Base-by-base conservation (phyloP, 2,113 vertebrate genomes). In the Arenaria interpres region DNA sequence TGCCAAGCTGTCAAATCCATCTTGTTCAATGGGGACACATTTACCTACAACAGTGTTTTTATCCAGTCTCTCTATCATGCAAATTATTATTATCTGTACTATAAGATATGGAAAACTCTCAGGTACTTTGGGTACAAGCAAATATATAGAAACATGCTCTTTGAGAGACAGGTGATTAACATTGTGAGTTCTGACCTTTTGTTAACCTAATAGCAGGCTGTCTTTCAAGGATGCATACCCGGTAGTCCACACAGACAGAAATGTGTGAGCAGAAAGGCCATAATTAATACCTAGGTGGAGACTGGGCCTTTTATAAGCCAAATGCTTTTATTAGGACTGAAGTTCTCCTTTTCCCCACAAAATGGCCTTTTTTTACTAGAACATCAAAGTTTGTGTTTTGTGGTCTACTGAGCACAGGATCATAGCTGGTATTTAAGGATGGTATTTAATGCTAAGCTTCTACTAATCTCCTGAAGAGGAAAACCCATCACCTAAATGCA, bases 81-180 rank as follows among this genome's bases (percentile, higher is more conserved):
- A 94, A 97, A 95, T 72, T 88, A 77, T 82, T 68, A 43, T 56
- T 5, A 45, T 32, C 60, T 17, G 9, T 33, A 59, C 17, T 85
- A 27, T 46, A 27, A 72, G 28, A 43, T 87, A 74, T 54, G 94
- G 27, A 93, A 95, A 96, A 78, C 56, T 75, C 45, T 85, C 57
- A 10, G 32, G 53, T 66, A 50, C 45, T 92, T 89, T 75, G 81
- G 21, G 27, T 82, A 91, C 46, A 87, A 82, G 45, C 84, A 97
- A 96, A 94, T 78, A 68, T 1, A 67, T 4, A 78, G 64, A 64
- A 71, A 77, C 19, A 21, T 2, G 2, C 21, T 32, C 53, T 21
- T 19, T 60, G 50, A 62, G 28, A 63, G 43, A 32, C 4, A 4
- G 9, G 19, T 50, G n/a, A 54, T 67, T 43, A 63, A 74, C 22